phyloP scores from a whole-genome alignment of 2,113 vertebrate species.

The Microtus ochrogaster region DNA sequence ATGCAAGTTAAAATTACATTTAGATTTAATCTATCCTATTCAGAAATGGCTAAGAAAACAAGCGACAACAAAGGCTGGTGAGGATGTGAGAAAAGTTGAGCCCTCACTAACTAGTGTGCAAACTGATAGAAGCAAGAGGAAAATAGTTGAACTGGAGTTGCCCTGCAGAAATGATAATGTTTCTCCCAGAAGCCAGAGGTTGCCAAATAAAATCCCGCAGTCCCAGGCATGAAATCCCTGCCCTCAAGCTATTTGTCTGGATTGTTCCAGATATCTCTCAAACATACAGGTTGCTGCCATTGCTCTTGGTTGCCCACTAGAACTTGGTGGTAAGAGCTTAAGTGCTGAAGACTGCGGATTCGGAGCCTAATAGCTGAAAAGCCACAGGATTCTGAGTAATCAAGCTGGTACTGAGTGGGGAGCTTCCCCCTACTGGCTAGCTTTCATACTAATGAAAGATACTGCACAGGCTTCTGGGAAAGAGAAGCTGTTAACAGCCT shows the following conservation, averaged over 20 bases:
- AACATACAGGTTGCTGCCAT: not conserved
- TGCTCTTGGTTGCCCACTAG: not conserved
- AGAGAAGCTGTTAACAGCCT: not conserved
- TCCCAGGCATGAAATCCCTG: not conserved
- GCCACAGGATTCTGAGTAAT: not conserved
- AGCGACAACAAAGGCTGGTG: not conserved
- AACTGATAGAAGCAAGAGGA: not conserved
- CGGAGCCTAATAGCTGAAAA: not conserved
- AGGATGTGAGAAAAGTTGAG: not conserved
- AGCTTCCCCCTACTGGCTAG: not conserved
- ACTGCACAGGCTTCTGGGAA: not conserved
- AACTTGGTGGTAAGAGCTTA: not conserved
- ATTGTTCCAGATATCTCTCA: not conserved
- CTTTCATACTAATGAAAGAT: not conserved
- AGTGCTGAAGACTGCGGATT: not conserved
- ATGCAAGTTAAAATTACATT: not conserved
- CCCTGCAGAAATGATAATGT: not conserved
- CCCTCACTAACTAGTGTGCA: not conserved
- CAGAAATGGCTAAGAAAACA: not conserved
- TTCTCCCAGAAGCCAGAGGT: not conserved
- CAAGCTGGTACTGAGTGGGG: not conserved
- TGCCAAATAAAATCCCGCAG: not conserved
- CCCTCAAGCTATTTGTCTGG: not conserved
- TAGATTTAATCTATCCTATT: not conserved
- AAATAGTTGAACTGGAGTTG: not conserved